Base-by-base conservation (phyloP, 1,140 invertebrate species). In the Antheraea pernyi region DNA sequence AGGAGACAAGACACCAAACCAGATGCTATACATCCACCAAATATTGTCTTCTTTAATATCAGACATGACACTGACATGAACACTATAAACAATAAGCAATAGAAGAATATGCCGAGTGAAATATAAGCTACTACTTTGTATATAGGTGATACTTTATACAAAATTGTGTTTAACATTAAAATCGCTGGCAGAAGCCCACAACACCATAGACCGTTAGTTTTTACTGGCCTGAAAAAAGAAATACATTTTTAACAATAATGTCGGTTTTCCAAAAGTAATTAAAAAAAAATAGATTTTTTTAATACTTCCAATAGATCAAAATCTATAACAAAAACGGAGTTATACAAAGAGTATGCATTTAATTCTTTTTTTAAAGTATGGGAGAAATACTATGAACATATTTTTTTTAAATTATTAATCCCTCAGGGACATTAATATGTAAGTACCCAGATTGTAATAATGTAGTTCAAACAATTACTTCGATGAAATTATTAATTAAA, bases 121-220 rank as follows among this genome's bases (percentile, higher is more conserved):
- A 82, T 19, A 59, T 69, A 81, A 19, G 86, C 71, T 53, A 80
- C 72, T 11, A 85, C 67, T 67, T 80, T 86, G 65, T 88, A 88
- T 7, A 85, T 11, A 9, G 73, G 36, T 36, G 83, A 80, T 9
- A 89, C 86, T 65, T 85, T 70, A 63, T 85, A 85, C 11, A 77
- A 58, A 10, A 73, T 58, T 42, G 67, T 74, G 62, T 88, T 84
- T 16, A 79, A 53, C 0, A 81, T n/a, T 37, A 91, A 72, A 59
- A 86, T 71, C 65, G 69, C 66, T 42, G 89, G 89, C 19, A 90
- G 64, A 39, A 91, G 76, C 16, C 72, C 58, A 61, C 79, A 79
- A 74, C 85, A 88, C 86, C 88, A 90, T 36, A 91, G 19, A 18
- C 89, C 89, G 82, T 88, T 86, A 65, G 78, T 78, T 63, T 75